Evolutionary conservation across 1,140 invertebrate genomes (phyloP), one percentile per base, ranked within the genome.

Genomic region (Drosophila gunungcola): DNA sequence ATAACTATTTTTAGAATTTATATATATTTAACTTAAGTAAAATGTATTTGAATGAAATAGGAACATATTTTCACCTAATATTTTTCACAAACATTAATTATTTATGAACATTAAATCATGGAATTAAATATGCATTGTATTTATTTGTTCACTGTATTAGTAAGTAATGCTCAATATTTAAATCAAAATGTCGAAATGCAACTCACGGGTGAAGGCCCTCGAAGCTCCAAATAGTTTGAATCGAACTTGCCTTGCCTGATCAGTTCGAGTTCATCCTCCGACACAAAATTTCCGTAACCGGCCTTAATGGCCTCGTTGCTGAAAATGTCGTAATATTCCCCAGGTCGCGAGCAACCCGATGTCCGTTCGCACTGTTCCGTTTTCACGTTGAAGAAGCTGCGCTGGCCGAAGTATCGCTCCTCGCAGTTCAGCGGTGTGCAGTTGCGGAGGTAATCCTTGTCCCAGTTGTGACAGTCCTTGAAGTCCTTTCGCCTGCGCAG

Each of bases 391-490:
- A 81, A 92, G 53, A 75, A 92, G 57, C 68, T 91, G 1, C 85
- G 82, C 25, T 77, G 49, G 0, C 91, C 91, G 60, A 92, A 92
- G 41, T 92, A 92, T 0, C 80, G 89, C 46, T 90, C 85, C 57
- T 92, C 85, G 64, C 91, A 92, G 29, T 90, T 74, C 0, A 90
- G 53, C 0, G 91, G 91, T 5, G 69, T 80, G 53, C 91, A 92
- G 39, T 92, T 90, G 1, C 49, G 48, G 1, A 91, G 63, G 32
- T 92, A 92, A 32, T 92, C 68, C 39, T 78, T 64, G 54, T 92
- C 91, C 84, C 84, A 92, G 63, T 81, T 91, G 0, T 56, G 61
- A 39, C 91, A 92, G 38, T 90, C 72, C 13, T n/a, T 49, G 10
- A 76, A 91, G 36, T 79, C 60, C 32, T 69, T 74, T n/a, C 73